A percentile compares a stretch with the other conserved stretches of the same genome.
Conservation (phyloP, 1,140 invertebrate genomes). For the Aplysia californica region DNA sequence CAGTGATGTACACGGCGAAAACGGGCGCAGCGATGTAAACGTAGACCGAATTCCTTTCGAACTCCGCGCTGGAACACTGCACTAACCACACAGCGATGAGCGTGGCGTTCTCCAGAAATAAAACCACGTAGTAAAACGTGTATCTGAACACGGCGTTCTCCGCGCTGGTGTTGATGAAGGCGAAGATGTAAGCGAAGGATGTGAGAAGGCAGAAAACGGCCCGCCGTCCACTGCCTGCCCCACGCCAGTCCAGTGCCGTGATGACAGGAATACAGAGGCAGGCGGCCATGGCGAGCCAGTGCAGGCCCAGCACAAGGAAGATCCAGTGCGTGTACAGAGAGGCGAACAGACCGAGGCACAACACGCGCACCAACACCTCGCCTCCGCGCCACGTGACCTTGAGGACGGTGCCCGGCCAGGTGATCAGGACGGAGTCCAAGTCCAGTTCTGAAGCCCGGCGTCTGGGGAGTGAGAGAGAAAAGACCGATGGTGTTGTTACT, state of each 20-base stretch:
- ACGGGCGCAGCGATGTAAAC: constrained; percentile 74
- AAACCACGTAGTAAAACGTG: constrained; percentile 90
- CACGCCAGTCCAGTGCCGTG: not conserved
- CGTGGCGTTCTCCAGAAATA: constrained; percentile 88
- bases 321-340: constrained; percentile 86
- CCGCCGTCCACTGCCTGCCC: not conserved
- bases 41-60: constrained; percentile 53
- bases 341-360: constrained; percentile 86
- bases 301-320: constrained; percentile 82
- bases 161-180: constrained; percentile 90
- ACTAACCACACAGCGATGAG: constrained; percentile 67
- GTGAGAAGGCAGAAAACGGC: constrained; percentile 77
- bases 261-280: constrained; percentile 78
- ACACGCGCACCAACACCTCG: constrained; percentile 84
- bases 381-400: constrained; percentile 81
- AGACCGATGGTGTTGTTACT: too few species aligned
- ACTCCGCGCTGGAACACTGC: constrained; percentile 43
- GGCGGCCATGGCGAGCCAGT: constrained; percentile 86
- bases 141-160: constrained; percentile 84
- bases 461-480: too few species aligned
- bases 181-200: constrained; percentile 88
- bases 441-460: constrained; percentile 74
- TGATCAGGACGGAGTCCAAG: constrained; percentile 84
- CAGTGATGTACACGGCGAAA: constrained; percentile 83
- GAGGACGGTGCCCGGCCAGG: constrained; percentile 89